phyloP scores from a whole-genome alignment of 2,797 vertebrate genomes.

The Chaunax sp. region DNA sequence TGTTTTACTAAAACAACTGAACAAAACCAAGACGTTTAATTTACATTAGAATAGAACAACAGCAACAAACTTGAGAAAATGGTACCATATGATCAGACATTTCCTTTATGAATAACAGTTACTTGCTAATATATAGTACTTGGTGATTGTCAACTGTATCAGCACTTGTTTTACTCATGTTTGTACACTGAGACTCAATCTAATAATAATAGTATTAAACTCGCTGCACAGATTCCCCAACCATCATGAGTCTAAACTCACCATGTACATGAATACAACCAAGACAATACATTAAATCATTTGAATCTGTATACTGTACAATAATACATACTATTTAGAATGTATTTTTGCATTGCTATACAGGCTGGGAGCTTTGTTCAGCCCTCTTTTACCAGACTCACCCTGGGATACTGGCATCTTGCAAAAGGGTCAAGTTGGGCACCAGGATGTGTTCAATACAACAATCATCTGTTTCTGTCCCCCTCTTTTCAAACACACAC shows the following conservation, averaged over 20 bases:
- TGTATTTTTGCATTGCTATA: background rate
- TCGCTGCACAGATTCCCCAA: background rate
- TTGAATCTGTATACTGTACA: background rate
- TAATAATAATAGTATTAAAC: background rate
- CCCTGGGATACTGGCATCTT: slow-evolving; percentile 67
- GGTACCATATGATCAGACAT: too few relatives aligned
- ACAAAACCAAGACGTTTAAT: too few relatives aligned
- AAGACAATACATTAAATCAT: background rate
- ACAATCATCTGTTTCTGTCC: slow-evolving; percentile 71
- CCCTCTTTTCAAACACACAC: slow-evolving; percentile 43
- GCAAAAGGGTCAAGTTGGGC: slow-evolving; percentile 72
- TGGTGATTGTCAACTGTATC: background rate
- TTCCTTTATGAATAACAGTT: background rate
- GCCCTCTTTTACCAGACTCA: slow-evolving; percentile 12
- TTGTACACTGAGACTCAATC: background rate
- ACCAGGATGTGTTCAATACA: slow-evolving; percentile 75
- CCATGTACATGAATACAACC: background rate
- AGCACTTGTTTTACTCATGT: background rate
- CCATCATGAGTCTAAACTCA: too few relatives aligned
- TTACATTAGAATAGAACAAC: too few relatives aligned
- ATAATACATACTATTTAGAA: background rate
- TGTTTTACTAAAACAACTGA: too few relatives aligned
- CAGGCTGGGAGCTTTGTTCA: slow-evolving; percentile 6
- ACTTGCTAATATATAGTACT: background rate
- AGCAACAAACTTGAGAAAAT: too few relatives aligned